A percentile compares a stretch with the other conserved stretches of the same genome.
Conservation (phyloP, 1,140 invertebrate genomes). For the Drosophila bipectinata region DNA sequence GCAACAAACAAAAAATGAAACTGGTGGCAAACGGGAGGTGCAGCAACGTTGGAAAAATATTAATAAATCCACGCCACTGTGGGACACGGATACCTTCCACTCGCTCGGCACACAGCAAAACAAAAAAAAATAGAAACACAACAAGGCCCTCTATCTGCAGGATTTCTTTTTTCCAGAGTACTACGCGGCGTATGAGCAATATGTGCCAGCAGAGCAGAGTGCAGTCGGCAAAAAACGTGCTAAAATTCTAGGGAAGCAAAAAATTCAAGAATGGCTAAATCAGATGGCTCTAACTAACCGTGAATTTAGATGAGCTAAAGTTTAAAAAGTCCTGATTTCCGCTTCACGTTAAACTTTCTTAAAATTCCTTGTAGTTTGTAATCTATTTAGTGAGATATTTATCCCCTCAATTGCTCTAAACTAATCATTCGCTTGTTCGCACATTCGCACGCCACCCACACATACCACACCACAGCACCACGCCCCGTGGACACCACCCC, state of each 20-base stretch:
- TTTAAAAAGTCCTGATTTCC: neutral
- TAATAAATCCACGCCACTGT: conserved; percentile 69
- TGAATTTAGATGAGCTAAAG: conserved; percentile 2
- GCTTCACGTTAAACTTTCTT: neutral
- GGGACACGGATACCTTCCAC: conserved; percentile 21
- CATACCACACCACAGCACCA: conserved; percentile 23
- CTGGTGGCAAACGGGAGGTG: conserved; percentile 9
- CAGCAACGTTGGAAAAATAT: conserved; percentile 62
- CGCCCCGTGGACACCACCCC: neutral
- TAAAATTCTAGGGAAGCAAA: neutral
- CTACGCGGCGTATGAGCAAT: conserved; percentile 70
- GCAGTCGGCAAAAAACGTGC: conserved; percentile 6
- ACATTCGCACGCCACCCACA: conserved; percentile 21
- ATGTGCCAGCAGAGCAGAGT: neutral
- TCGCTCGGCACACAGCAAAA: neutral
- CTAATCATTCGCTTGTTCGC: conserved; percentile 39
- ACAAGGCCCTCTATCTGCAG: conserved; percentile 7
- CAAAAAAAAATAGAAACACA: neutral
- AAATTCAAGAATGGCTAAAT: conserved; percentile 18
- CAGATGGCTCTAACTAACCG: conserved; percentile 12
- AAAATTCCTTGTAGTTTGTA: conserved; percentile 14
- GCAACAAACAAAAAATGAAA: conserved; percentile 36
- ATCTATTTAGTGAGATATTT: conserved; percentile 36
- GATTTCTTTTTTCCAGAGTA: neutral
- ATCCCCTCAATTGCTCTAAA: conserved; percentile 40